Base-by-base conservation (phyloP, 2,797 vertebrate genomes). In the Pangasius krempfi region DNA sequence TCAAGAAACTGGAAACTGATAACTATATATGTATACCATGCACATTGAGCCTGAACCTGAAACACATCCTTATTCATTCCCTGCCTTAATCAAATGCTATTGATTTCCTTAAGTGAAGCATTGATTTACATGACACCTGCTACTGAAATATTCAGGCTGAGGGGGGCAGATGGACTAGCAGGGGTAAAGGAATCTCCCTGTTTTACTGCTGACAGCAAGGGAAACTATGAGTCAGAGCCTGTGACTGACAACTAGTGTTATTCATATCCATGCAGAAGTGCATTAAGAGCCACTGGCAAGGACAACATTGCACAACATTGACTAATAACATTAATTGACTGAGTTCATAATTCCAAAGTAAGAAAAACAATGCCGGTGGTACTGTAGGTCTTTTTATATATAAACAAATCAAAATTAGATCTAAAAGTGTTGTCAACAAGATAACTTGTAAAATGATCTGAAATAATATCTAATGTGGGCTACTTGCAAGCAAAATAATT, bases 11-110 rank as follows among this genome's bases (percentile, higher is more conserved):
- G 50, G n/a, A 88, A 54, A 30, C 64, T 37, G 66, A 64, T 70
- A 86, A 56, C 3, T 44, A 22, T 40, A 73, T 88, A 68, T 64
- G n/a, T 86, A 75, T 86, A 60, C 56, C 37, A 54, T 37, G 64
- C 79, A 72, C 85, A 88, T n/a, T 78, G 62, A 88, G 58, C 70
- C 72, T 79, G 76, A 89, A 90, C 88, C 86, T 66, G 27, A 88
- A 90, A 84, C 58, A 66, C 70, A 91, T 84, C 52, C 50, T 47
- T 88, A 85, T 87, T 89, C 33, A 88, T 86, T 90, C 87, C 88
- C 87, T 81, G 81, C 76, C 90, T 91, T 87, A 92, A 93, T 93
- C 92, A 92, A 91, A 89, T 56, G 54, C 91, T 91, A 92, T 92
- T 88, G 91, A 93, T 91, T 89, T 86, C 44, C 81, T 91, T 91